Evolutionary conservation across 2,888 invertebrate genomes (phyloP), one percentile per base, ranked within the genome.

Genomic region (Patella caerulea): DNA sequence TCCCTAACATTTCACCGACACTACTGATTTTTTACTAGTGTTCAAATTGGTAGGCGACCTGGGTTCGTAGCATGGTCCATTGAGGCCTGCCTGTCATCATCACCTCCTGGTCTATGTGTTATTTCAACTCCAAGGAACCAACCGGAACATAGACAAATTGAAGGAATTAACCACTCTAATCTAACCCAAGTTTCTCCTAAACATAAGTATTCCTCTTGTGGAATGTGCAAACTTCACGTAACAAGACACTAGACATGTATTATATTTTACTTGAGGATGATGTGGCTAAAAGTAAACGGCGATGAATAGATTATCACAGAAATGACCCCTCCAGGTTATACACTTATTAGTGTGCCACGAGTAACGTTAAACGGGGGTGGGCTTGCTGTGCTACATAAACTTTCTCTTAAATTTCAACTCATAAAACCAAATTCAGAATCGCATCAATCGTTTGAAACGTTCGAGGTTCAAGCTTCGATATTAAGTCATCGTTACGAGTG

Each of bases 301-400:
- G 72, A 72, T 11, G 72, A 72, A n/a, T 52, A 2, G 45, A 52
- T 34, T 19, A 72, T 34, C n/a, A 34, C 72, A 24, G 72, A 72
- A 34, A n/a, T 29, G 5, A 72, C 72, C 12, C 72, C 72, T 34
- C 52, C 52, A 12, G 72, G 72, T 72, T 72, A 72, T 72, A 72
- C 12, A 45, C n/a, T 72, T 4, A 24, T 34, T 11, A 24, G 45
- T 53, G 29, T 72, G n/a, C 72, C 72, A 14, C 34, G 34, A 72
- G 15, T 34, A 34, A 72, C 72, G 24, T 29, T 17, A 53, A 53
- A 15, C 34, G 72, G n/a, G 45, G 72, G 24, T 29, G 29, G 29
- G 34, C 45, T 72, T 29, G 29, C 29, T 29, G 29, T 29, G 29
- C 29, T 29, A 29, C 29, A 29, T 29, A 29, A 29, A 29, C 29